Evolutionary conservation across 2,888 invertebrate species (phyloP).

Genomic region (Habrosyne pyritoides): DNA sequence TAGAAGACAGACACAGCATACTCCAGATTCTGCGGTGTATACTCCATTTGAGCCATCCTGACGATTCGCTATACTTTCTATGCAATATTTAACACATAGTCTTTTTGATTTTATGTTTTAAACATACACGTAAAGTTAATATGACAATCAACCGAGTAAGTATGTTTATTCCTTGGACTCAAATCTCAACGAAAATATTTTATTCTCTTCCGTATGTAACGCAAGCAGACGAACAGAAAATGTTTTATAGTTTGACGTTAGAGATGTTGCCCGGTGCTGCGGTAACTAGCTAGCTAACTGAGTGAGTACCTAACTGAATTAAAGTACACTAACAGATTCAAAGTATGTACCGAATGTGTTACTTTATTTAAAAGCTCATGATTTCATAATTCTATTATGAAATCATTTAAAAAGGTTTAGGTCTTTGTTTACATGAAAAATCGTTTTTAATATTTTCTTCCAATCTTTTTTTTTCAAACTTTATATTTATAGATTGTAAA

Average conservation of each 20-base stretch:
- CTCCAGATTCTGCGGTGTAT: slow-evolving; percentile 86
- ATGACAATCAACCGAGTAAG: background rate
- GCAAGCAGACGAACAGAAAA: background rate
- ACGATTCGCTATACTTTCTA: slow-evolving; percentile 17
- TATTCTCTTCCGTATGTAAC: background rate
- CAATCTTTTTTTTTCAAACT: no score
- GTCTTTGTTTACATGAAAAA: no score
- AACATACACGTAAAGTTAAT: background rate
- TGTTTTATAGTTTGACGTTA: background rate
- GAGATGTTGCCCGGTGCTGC: no score
- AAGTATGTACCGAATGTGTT: no score
- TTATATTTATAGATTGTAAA: no score
- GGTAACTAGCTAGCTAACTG: no score
- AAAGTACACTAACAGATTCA: no score
- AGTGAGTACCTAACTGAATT: no score
- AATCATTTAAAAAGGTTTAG: no score
- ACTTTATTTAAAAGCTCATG: no score
- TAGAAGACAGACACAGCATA: slow-evolving; percentile 88
- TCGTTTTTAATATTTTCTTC: no score
- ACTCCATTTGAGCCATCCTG: slow-evolving; percentile 77
- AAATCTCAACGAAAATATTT: background rate
- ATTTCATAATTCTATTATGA: no score
- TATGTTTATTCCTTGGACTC: background rate
- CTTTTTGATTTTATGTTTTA: background rate
- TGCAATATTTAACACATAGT: background rate